A percentile compares a stretch with the other conserved stretches of the same genome.
Evolutionary conservation across 2,888 invertebrate genomes (phyloP).

Genomic region (Sipha maydis): DNA sequence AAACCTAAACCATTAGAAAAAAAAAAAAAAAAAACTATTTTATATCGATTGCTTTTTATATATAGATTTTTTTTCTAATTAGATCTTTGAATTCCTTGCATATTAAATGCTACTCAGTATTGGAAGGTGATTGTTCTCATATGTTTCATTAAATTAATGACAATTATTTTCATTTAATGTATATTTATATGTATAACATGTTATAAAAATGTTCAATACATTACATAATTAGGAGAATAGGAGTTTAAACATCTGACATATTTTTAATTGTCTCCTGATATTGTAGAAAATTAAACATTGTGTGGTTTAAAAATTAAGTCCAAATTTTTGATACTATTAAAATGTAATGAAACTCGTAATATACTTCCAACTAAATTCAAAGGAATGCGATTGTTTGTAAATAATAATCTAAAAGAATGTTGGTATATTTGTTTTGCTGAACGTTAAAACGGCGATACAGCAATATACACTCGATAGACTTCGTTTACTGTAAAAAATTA

Average conservation of each 20-base stretch:
- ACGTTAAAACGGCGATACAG: neutral
- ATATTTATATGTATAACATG: neutral
- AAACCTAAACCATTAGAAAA: too few species aligned
- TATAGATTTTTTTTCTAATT: too few species aligned
- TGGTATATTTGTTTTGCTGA: neutral
- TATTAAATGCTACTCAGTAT: too few species aligned
- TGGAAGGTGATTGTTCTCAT: too few species aligned
- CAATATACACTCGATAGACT: neutral
- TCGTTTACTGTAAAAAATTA: neutral
- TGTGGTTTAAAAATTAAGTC: neutral
- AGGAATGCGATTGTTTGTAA: neutral
- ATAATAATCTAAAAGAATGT: neutral
- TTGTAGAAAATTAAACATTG: neutral
- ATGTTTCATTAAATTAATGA: too few species aligned
- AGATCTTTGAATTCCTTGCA: too few species aligned
- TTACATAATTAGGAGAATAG: neutral
- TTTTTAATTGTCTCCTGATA: neutral
- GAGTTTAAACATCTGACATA: neutral
- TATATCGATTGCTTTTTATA: too few species aligned
- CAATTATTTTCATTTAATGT: too few species aligned
- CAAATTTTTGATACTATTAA: neutral
- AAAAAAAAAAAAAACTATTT: too few species aligned
- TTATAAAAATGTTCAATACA: neutral
- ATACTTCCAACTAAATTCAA: neutral
- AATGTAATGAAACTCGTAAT: neutral